A percentile compares a stretch with the other conserved stretches of the same genome.
Evolutionary conservation across 2,113 vertebrate species (phyloP).

Genomic region (Arizona elegans): DNA sequence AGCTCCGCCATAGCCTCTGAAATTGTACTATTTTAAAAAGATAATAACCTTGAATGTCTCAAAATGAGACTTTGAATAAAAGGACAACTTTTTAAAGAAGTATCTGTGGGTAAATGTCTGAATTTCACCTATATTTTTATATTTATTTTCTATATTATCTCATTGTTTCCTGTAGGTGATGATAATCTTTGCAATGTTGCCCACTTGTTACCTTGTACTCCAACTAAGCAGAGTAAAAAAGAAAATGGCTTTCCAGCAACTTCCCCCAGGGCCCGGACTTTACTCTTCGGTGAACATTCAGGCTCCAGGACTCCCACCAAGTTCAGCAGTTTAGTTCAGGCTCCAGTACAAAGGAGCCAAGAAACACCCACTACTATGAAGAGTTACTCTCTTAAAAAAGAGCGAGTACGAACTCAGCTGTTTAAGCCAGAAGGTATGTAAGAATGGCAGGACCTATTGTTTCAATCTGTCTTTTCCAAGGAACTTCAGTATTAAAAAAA

Average conservation of each 20-base stretch:
- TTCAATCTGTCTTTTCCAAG: background rate
- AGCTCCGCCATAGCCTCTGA: background rate
- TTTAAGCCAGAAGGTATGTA: slow-evolving; percentile 80
- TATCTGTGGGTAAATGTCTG: background rate
- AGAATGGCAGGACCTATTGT: background rate
- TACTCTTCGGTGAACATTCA: slow-evolving; percentile 60
- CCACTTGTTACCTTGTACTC: slow-evolving; percentile 71
- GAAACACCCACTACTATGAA: slow-evolving; percentile 58
- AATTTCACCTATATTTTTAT: background rate
- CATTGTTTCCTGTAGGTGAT: slow-evolving; percentile 70
- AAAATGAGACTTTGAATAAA: background rate
- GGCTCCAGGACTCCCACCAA: slow-evolving; percentile 51
- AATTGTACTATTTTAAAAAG: background rate
- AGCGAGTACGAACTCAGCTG: slow-evolving; percentile 49
- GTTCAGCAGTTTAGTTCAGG: background rate
- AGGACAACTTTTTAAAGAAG: background rate
- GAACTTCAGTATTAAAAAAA: background rate
- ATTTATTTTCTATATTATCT: background rate
- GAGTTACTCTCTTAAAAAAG: background rate
- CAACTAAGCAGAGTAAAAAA: slow-evolving; percentile 78
- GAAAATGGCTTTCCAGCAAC: slow-evolving; percentile 65
- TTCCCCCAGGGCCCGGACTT: slow-evolving; percentile 49
- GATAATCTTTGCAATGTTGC: slow-evolving; percentile 87
- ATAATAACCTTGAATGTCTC: too few relatives aligned
- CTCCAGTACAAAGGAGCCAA: background rate